Conservation (phyloP, 1,140 invertebrate genomes). For the Zaprionus lachaisei region DNA sequence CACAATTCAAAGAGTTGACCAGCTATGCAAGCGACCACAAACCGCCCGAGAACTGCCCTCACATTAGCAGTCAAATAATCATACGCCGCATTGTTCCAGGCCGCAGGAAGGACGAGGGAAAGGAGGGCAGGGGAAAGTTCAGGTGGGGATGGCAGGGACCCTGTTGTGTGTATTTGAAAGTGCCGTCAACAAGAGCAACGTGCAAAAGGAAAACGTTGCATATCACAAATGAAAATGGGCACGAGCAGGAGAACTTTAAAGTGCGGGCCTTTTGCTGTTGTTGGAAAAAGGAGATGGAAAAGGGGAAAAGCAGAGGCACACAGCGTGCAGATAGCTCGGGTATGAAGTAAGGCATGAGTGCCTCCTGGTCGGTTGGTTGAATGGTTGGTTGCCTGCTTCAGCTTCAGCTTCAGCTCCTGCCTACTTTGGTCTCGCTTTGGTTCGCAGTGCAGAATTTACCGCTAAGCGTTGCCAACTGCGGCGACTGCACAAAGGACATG, state of each 20-base stretch:
- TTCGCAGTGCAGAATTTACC: conserved; percentile 64
- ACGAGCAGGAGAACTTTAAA: conserved; percentile 38
- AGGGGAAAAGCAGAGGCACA: background rate
- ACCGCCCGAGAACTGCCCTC: conserved; percentile 46
- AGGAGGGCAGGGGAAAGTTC: background rate
- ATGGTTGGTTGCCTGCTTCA: conserved; percentile 19
- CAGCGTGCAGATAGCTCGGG: conserved; percentile 4
- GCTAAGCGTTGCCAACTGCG: conserved; percentile 71
- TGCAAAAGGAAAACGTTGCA: conserved; percentile 34
- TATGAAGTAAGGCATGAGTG: conserved; percentile 36
- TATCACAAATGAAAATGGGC: conserved; percentile 38
- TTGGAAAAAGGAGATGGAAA: background rate
- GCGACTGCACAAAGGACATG: conserved; percentile 43
- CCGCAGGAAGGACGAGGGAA: background rate
- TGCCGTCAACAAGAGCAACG: conserved; percentile 46
- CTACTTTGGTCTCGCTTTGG: conserved; percentile 11
- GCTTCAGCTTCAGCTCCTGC: conserved; percentile 8
- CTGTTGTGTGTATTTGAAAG: conserved; percentile 61
- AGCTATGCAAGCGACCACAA: conserved; percentile 44
- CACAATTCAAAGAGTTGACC: conserved; percentile 21
- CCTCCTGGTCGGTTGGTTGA: conserved; percentile 17
- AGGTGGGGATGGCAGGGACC: conserved; percentile 8
- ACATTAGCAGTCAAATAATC: conserved; percentile 67
- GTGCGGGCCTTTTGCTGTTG: conserved; percentile 45
- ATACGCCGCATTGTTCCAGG: conserved; percentile 72